phyloP scores from a whole-genome alignment of 2,888 invertebrate genomes.

The Mythimna lalbum region DNA sequence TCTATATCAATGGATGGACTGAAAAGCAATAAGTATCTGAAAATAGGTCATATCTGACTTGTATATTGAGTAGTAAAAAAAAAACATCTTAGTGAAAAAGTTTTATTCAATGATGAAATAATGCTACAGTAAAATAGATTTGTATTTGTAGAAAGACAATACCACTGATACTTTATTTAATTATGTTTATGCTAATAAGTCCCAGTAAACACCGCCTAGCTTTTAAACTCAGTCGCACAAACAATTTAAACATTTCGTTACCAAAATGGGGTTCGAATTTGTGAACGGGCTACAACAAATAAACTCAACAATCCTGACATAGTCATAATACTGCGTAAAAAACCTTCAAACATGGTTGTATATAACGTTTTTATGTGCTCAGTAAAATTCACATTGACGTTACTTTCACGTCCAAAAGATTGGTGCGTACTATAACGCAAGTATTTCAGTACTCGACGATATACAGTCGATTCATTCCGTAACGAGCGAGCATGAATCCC shows the following conservation, averaged over 20 bases:
- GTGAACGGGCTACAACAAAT: slow-evolving; percentile 25
- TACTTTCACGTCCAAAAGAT: slow-evolving; percentile 49
- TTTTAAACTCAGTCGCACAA: slow-evolving; percentile 49
- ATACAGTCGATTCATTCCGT: slow-evolving; percentile 53
- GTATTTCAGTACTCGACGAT: slow-evolving; percentile 33
- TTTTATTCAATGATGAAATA: not conserved
- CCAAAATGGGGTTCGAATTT: slow-evolving; percentile 33
- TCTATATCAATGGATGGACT: not conserved
- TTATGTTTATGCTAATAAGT: slow-evolving; percentile 49
- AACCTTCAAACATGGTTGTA: slow-evolving; percentile 24
- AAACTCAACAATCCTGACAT: slow-evolving; percentile 24
- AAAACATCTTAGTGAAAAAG: not conserved
- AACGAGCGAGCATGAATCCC: slow-evolving; percentile 51
- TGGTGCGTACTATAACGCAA: slow-evolving; percentile 52
- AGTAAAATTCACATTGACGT: slow-evolving; percentile 49
- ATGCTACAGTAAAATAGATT: slow-evolving; percentile 1
- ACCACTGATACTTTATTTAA: slow-evolving; percentile 39
- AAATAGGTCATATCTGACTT: slow-evolving; percentile 1
- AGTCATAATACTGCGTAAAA: slow-evolving; percentile 28
- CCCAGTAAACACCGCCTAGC: slow-evolving; percentile 42
- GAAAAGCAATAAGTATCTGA: not conserved
- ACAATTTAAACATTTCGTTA: slow-evolving; percentile 44
- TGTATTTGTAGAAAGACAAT: not conserved
- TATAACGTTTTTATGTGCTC: slow-evolving; percentile 44
- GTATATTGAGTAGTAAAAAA: not conserved